Conservation (phyloP, 2,113 vertebrate species). For the Lasiurus cinereus region DNA sequence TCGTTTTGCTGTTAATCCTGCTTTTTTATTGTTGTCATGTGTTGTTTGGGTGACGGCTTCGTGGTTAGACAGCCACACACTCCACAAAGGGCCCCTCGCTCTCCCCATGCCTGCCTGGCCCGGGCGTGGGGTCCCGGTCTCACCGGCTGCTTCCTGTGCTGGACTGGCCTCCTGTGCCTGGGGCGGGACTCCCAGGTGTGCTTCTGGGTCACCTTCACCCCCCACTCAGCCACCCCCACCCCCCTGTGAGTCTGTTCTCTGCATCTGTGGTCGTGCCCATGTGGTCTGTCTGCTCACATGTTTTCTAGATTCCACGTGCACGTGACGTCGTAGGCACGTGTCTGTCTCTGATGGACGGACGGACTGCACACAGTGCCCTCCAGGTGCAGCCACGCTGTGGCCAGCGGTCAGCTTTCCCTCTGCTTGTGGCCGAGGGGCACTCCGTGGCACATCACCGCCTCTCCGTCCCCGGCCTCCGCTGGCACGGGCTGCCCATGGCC, state of each 20-base stretch:
- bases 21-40: background rate
- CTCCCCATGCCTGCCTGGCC: background rate
- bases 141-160: background rate
- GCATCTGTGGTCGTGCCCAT: background rate
- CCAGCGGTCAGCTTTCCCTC: rapidly evolving
- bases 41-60: background rate
- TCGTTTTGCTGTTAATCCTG: background rate
- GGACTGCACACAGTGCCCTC: rapidly evolving
- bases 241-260: background rate
- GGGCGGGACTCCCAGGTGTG: background rate
- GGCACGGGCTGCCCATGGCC: background rate
- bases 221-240: background rate
- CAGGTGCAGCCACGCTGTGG: background rate
- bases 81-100: background rate
- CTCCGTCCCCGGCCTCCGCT: rapidly evolving
- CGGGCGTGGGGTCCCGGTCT: background rate
- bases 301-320: background rate
- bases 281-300: background rate
- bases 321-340: background rate
- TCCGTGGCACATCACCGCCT: background rate
- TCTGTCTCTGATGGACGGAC: background rate
- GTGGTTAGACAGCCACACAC: rapidly evolving
- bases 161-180: rapidly evolving
- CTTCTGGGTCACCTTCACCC: background rate
- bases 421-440: rapidly evolving